phyloP scores from a whole-genome alignment of 2,797 vertebrate species.

The Euthynnus affinis region DNA sequence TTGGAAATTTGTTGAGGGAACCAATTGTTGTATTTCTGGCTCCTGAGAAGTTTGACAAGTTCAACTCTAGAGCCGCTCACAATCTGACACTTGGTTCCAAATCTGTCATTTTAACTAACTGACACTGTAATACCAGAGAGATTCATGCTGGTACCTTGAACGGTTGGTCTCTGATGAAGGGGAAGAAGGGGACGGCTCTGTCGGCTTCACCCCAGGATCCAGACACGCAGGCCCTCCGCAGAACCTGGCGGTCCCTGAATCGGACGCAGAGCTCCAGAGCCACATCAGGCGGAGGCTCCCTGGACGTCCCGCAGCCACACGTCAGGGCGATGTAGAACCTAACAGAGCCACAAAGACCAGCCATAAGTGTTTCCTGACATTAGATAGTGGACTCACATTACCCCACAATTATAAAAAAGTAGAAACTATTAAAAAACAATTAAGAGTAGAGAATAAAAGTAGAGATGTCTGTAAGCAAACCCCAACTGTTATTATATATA shows the following conservation, averaged over 20 bases:
- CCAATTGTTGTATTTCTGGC: too few species aligned
- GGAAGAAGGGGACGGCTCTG: constrained; percentile 90
- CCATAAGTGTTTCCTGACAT: background rate
- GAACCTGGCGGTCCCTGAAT: constrained; percentile 91
- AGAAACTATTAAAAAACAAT: background rate
- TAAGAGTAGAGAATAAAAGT: background rate
- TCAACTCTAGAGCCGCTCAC: background rate
- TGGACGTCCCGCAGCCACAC: constrained; percentile 87
- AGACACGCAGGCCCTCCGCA: constrained; percentile 90
- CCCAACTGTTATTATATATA: too few species aligned
- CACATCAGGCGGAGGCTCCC: constrained; percentile 89
- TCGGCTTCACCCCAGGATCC: constrained; percentile 92
- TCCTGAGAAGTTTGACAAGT: too few species aligned
- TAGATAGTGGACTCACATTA: background rate
- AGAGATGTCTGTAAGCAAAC: background rate
- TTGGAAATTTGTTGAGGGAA: too few species aligned
- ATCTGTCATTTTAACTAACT: background rate
- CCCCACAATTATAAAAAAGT: too few species aligned
- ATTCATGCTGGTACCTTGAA: constrained; percentile 87
- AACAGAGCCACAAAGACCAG: background rate
- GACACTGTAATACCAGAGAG: background rate
- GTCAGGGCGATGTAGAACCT: constrained; percentile 96
- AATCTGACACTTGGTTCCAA: background rate
- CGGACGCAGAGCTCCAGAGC: constrained; percentile 93
- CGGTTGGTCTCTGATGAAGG: constrained; percentile 94